Base-by-base conservation (phyloP, 2,113 vertebrate genomes). In the Callopanchax toddi region DNA sequence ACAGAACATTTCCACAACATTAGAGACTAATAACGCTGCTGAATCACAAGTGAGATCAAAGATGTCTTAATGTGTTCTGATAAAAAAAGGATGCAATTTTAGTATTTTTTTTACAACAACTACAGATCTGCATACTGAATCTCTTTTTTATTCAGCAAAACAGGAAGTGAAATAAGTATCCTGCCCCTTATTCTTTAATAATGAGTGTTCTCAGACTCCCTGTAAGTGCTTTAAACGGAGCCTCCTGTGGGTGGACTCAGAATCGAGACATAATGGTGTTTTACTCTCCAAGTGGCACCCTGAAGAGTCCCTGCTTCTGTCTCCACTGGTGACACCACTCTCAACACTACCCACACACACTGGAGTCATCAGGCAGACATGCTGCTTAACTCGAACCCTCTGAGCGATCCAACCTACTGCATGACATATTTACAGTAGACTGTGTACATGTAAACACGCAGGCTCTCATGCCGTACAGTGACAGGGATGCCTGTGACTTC, bases 391-490 rank as follows among this genome's bases (percentile, higher is more conserved):
- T 71, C 65, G 68, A 76, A 59, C 70, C 71, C 85, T 79, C 60
- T 77, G 69, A 90, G 88, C 84, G 66, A 85, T 63, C 62, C 40
- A 65, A 63, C 56, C 71, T 58, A 84, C 77, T 76, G 78, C 79
- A 80, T 67, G 79, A 83, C 73, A 79, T 79, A 85, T 87, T 85
- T 87, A 87, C 86, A 80, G 79, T 76, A 71, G 62, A 74, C 39
- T 45, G 42, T 64, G 67, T 56, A 79, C 62, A 80, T 65, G 72
- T 65, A 80, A 85, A 86, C 78, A 86, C 25, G 40, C 18, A 72
- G 32, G 55, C 34, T 60, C 62, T 36, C 57, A 63, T 25, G 53
- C 61, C 9, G 51, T 71, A 79, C 60, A 74, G 80, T 54, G 82
- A 84, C 58, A 55, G 73, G 52, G 70, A 68, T 74, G 81, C 64